Percentiles rank a stretch among this genome's conserved stretches.
Conservation (phyloP, 2,113 vertebrate genomes). For the Pundamilia nyererei region DNA sequence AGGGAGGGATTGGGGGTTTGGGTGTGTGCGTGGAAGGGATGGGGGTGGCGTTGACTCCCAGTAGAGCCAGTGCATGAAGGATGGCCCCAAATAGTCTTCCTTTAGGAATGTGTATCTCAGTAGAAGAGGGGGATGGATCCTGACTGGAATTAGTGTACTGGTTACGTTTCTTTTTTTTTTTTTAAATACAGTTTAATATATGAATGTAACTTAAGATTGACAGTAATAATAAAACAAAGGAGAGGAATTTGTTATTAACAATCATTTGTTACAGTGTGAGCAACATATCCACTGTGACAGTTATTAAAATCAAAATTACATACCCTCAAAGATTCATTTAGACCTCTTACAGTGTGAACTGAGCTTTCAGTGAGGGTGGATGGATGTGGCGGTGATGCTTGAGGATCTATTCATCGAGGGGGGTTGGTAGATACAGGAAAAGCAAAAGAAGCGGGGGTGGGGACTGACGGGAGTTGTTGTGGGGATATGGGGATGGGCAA, state of each 20-base stretch:
- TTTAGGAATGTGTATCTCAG: conserved; percentile 52
- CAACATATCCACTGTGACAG: conserved; percentile 10
- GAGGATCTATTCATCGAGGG: conserved; percentile 52
- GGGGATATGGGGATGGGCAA: conserved; percentile 66
- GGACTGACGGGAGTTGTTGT: conserved; percentile 38
- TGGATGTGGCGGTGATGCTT: conserved; percentile 35
- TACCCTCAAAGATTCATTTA: neutral
- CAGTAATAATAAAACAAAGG: neutral
- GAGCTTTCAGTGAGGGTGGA: conserved; percentile 4
- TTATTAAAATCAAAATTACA: conserved; percentile 5
- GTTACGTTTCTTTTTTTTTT: neutral
- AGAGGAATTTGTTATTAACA: neutral
- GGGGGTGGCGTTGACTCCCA: conserved; percentile 28
- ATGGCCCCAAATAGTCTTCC: conserved; percentile 40
- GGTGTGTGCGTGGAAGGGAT: neutral
- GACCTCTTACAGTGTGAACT: neutral
- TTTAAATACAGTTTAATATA: neutral
- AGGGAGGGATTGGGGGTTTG: conserved; percentile 34
- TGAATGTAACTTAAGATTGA: neutral
- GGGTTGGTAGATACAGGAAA: conserved; percentile 64
- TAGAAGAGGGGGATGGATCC: neutral
- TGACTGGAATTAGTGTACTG: neutral
- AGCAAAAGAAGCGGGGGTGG: conserved; percentile 38
- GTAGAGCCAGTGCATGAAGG: conserved; percentile 41
- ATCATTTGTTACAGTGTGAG: neutral